Evolutionary conservation across 53 echinoderm and acorn worm species (phyloP).

Genomic region (Echinometra lucunter): DNA sequence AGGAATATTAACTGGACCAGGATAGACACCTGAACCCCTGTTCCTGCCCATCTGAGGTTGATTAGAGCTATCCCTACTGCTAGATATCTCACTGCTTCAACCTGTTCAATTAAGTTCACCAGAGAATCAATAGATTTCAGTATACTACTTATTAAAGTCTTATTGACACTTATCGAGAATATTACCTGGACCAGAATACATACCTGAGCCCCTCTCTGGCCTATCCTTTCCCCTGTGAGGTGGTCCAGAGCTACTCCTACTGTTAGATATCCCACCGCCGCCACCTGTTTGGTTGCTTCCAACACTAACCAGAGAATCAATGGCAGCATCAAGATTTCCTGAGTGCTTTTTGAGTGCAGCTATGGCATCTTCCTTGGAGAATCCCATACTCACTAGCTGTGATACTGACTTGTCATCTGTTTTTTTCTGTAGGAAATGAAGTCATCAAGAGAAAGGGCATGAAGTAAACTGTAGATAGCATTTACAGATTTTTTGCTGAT

Average conservation of each 20-base stretch:
- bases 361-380: slow-evolving; percentile 78
- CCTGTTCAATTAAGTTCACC: not conserved
- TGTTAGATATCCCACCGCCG: slow-evolving; percentile 2
- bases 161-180: not conserved
- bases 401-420: slow-evolving; percentile 78
- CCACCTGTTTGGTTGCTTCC: not conserved
- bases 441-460: not conserved
- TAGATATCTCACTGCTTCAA: not conserved
- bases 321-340: slow-evolving; percentile 87
- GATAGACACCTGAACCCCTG: slow-evolving; percentile 39
- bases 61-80: slow-evolving; percentile 2
- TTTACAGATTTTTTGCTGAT: no score
- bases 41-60: slow-evolving; percentile 46
- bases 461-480: not conserved
- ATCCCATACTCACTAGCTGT: slow-evolving; percentile 91
- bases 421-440: slow-evolving; percentile 69
- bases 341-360: slow-evolving; percentile 86
- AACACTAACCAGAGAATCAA: slow-evolving; percentile 76
- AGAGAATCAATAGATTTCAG: slow-evolving; percentile 82
- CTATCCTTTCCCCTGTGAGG: slow-evolving; percentile 53
- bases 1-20: no score
- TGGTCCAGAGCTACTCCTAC: slow-evolving; percentile 43
- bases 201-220: slow-evolving; percentile 55
- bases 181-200: not conserved
- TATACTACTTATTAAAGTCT: not conserved